Base-by-base conservation (phyloP, 2,888 invertebrate species). In the Archips xylosteana region DNA sequence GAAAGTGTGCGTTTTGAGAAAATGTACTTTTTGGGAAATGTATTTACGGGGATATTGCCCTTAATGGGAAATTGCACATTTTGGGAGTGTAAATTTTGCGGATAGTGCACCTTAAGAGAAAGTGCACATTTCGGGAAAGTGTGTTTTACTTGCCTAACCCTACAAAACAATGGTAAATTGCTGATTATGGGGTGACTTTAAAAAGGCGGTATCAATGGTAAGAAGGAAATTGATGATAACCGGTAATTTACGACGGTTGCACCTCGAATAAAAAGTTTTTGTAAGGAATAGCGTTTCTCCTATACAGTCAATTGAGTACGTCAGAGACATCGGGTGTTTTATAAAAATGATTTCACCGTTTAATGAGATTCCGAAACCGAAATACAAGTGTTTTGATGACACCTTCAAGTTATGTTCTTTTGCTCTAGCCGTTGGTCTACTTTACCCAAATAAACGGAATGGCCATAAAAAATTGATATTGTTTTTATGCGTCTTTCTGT, bases 371-470 rank as follows among this genome's bases (percentile, higher is more conserved):
- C 8, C 59, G 42, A 88, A 34, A 3, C 32, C 3, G 3, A 73
- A 87, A 77, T 89, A 85, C 68, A 87, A 87, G 79, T 75, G 78
- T 0, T 91, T 92, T 42, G 80, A 88, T 64, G 86, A 87, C 73
- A 91, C 90, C 0, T 92, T 83, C 68, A 79, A 82, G 42, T 75
- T 85, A 15, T 91, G 90, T 71, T 82, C 89, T 3, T 89, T 91
- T 71, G 84, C 85, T 0, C 77, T 91, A 8, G 89, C 87, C 1
- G 75, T 88, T 12, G 85, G 86, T 42, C 82, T 88, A 8, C 78
- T 91, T 0, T 91, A 91, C 65, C 91, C 92, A 2, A 92, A 91
- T 70, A 82, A 80, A 73, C 76, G 74, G 1, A 90, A 85, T 8
- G 5, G 76, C n/a, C 63, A 78, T 0, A 80, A 76, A 60, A 83